Evolutionary conservation across 2,113 vertebrate genomes (phyloP), one percentile per base, ranked within the genome.

Genomic region (Tringa solitaria): DNA sequence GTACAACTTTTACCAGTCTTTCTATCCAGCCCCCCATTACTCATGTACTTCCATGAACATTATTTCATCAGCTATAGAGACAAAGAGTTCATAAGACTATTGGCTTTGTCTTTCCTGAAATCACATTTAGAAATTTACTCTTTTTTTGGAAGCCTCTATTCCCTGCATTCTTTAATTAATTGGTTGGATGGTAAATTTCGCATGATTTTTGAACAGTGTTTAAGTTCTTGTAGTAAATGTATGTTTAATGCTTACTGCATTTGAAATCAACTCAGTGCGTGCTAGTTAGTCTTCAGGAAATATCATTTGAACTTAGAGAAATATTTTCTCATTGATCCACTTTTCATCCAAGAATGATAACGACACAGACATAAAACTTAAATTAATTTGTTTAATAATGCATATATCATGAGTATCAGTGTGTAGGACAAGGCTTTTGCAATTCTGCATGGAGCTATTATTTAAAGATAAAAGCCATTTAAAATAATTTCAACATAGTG

Each of bases 401-500:
- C 79, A 84, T 94, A 43, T 95, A 95, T 94, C 82, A 51, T 73
- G 26, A 89, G 48, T 85, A 96, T 87, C 85, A 83, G 20, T 61
- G 72, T 89, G 59, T 77, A 89, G 54, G 80, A 93, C 89, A 95
- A 95, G 77, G 51, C 15, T 73, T 87, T 83, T 84, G 30, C 67
- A 92, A 82, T 92, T 94, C 85, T 87, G 17, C n/a, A 43, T 63
- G 41, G 39, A 90, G 45, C 30, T 87, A 91, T 89, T 92, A 94
- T 83, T 93, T 88, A 92, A 95, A 94, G 83, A 84, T 95, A 95
- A 95, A 95, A 95, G 48, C 63, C 41, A 93, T 94, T 94, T 95
- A 73, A 94, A 97, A 93, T 96, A 87, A 92, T 94, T 87, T 96
- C 80, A 90, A 84, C 51, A 33, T 65, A 94, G 41, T 46, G 35